These are phyloP conservation scores for Rambutsinella grinnellia DNA, from an alignment of 2,888 invertebrate genomes.

Conservation along the genomic window DNA sequence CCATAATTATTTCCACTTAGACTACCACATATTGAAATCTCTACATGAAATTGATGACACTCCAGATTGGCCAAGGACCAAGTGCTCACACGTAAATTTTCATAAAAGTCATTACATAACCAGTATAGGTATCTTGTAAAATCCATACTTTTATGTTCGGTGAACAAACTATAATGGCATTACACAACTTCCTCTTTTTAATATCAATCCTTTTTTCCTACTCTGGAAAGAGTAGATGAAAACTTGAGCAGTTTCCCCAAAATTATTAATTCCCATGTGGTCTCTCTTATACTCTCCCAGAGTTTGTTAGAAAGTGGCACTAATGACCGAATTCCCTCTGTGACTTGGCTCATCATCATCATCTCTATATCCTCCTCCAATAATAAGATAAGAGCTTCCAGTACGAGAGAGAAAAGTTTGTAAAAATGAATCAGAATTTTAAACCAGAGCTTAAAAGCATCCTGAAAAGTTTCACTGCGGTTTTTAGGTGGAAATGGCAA, in stretches of 20 bases:
- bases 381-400: neutral
- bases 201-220: neutral
- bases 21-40: neutral
- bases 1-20: neutral
- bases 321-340: conserved; percentile 42
- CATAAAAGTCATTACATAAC: neutral
- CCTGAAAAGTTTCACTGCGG: too few relatives aligned
- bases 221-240: neutral
- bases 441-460: too few relatives aligned
- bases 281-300: too few relatives aligned
- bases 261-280: conserved; percentile 39
- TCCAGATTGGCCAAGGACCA: neutral
- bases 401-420: too few relatives aligned
- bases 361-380: conserved; percentile 10
- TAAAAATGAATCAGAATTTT: too few relatives aligned
- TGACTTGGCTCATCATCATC: conserved; percentile 17
- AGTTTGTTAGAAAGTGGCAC: conserved; percentile 48
- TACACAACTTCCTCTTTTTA: conserved; percentile 1
- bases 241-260: conserved; percentile 41
- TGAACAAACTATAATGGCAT: neutral
- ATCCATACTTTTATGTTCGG: neutral
- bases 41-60: neutral
- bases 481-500: too few relatives aligned
- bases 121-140: neutral
- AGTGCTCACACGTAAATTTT: neutral